Base-by-base conservation (phyloP, 2,888 invertebrate genomes). In the Pyralis farinalis region DNA sequence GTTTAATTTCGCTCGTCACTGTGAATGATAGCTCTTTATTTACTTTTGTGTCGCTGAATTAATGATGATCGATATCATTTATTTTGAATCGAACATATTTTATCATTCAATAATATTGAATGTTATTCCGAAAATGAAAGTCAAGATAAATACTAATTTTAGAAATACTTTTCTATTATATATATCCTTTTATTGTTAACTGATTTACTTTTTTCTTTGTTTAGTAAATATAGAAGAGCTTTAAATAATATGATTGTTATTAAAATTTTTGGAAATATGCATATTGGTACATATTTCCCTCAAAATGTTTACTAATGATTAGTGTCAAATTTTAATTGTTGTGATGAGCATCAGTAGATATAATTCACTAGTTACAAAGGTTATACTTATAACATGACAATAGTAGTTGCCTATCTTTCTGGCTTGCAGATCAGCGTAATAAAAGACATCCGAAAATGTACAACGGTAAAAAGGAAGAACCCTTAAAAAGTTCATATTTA, bases 401-500 rank as follows among this genome's bases (percentile, higher is more conserved):
- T 11, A 35, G 22, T 35, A 12, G 16, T 16, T 16, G 27, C n/a
- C 12, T 25, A 16, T 32, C 12, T 12, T 32, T 12, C 16, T 34
- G 34, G 7, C 34, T 31, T 21, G 20, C 7, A 11, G 21, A 37
- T 20, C 20, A 29, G 30, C 11, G 11, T 29, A 30, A 37, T 37
- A 35, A 37, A 37, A 37, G 30, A 22, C 34, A 4, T n/a, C 21
- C 8, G 32, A 7, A 39, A 33, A 34, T 34, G 20, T 20, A 25
- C 20, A 32, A 20, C 27, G 33, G 27, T 39, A 39, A 39, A 33
- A 39, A 39, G 12, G 11, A 71, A 68, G 65, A 61, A 61, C 65
- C 66, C 68, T 69, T 66, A 75, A 72, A 76, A 77, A 72, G 71
- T 74, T 77, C 68, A 71, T 78, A 78, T 76, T 79, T 78, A 80